These are phyloP conservation scores for Tachina fera DNA, from an alignment of 2,888 invertebrate species.

Conservation along the genomic window DNA sequence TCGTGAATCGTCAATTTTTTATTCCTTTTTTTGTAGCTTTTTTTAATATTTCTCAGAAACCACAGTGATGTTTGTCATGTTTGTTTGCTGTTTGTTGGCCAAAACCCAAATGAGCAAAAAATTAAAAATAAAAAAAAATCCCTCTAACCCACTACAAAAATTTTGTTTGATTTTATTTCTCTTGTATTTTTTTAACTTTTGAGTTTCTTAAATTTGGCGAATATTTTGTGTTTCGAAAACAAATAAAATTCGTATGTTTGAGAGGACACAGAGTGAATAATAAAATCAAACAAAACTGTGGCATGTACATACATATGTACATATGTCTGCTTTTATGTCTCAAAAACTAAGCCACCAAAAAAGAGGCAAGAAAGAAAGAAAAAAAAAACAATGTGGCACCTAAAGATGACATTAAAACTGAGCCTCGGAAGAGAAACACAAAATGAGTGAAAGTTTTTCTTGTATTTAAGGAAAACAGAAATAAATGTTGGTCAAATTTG, in stretches of 20 bases:
- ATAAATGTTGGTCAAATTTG: constrained; percentile 71
- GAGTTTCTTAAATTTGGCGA: constrained; percentile 17
- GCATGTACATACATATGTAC: background rate
- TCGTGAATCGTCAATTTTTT: constrained; percentile 68
- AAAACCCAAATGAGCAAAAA: constrained; percentile 44
- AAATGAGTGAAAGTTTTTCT: constrained; percentile 68
- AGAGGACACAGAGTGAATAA: constrained; percentile 51
- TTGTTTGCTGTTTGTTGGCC: constrained; percentile 50
- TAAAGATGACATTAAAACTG: constrained; percentile 64
- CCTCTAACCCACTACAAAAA: constrained; percentile 50
- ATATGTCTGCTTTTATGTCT: constrained; percentile 33
- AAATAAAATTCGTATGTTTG: constrained; percentile 58
- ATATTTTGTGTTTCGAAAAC: constrained; percentile 52
- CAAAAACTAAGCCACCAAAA: constrained; percentile 36
- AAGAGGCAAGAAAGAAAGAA: background rate
- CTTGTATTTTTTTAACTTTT: background rate
- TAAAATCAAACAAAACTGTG: constrained; percentile 35
- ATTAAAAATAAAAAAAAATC: constrained; percentile 7
- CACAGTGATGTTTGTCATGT: constrained; percentile 62
- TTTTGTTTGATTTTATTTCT: constrained; percentile 49
- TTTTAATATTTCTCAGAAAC: constrained; percentile 60
- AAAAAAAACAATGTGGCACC: constrained; percentile 38
- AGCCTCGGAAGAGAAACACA: constrained; percentile 5
- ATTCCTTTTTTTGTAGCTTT: background rate
- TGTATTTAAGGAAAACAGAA: constrained; percentile 54